These are phyloP conservation scores for Zaprionus ghesquierei DNA, from an alignment of 1,140 invertebrate genomes.

Conservation along the genomic window DNA sequence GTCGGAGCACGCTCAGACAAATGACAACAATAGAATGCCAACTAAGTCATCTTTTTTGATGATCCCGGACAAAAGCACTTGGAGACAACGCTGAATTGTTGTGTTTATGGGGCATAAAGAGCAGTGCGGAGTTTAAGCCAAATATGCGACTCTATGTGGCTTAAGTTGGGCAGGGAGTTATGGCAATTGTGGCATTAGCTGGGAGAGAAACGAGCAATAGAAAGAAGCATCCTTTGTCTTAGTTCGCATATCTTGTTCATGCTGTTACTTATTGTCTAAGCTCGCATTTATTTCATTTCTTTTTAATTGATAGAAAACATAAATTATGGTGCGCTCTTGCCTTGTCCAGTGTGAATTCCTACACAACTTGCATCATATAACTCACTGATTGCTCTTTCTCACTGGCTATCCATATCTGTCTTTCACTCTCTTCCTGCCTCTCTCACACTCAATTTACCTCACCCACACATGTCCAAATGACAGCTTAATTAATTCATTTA, in stretches of 20 bases:
- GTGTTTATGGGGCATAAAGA: conserved; percentile 25
- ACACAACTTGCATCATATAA: neutral
- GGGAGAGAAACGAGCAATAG: neutral
- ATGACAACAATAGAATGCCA: conserved; percentile 37
- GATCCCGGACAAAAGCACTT: neutral
- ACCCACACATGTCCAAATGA: neutral
- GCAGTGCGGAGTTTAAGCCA: conserved; percentile 12
- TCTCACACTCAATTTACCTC: neutral
- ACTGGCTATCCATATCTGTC: neutral
- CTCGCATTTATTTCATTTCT: neutral
- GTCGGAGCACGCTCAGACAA: conserved; percentile 24
- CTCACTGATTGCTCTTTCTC: neutral
- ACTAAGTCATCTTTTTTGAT: conserved; percentile 33
- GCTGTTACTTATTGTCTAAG: neutral
- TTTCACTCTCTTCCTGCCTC: neutral
- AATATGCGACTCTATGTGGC: conserved; percentile 20
- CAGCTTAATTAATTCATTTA: conserved; percentile 13
- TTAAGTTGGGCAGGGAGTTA: neutral
- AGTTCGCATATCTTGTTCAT: neutral
- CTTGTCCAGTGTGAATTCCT: neutral
- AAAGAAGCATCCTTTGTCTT: neutral
- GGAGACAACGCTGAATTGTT: conserved; percentile 1
- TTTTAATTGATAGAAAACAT: neutral
- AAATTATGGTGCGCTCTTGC: neutral
- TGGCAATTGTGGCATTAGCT: neutral